A percentile compares a stretch with the other conserved stretches of the same genome.
These are phyloP conservation scores for Phoebastria nigripes DNA, from an alignment of 2,797 vertebrate genomes.

Conservation along the genomic window DNA sequence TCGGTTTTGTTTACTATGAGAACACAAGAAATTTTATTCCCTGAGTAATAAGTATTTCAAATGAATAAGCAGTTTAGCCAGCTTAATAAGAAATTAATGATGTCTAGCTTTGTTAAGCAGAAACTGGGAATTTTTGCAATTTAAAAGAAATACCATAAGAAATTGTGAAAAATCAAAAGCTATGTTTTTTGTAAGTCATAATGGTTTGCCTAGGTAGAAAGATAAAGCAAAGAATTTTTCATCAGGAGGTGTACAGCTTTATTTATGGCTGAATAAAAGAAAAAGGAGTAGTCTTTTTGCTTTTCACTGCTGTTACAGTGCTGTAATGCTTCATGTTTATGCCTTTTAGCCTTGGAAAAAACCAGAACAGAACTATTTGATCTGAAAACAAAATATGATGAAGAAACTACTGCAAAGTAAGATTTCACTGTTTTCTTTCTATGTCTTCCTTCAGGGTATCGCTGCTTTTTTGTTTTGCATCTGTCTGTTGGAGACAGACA, in stretches of 20 bases:
- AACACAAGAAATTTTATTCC: background rate
- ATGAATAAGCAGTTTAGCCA: background rate
- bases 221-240: conserved; percentile 10
- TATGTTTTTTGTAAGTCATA: background rate
- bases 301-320: background rate
- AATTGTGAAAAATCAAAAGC: background rate
- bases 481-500: background rate
- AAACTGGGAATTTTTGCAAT: background rate
- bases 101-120: background rate
- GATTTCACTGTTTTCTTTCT: conserved; percentile 59
- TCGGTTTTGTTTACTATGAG: background rate
- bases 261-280: conserved; percentile 22
- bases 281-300: background rate
- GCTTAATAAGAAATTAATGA: background rate
- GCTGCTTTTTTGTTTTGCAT: background rate
- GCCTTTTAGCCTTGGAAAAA: conserved; percentile 90
- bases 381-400: conserved; percentile 98
- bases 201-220: background rate
- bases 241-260: background rate
- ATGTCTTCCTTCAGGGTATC: background rate
- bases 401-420: conserved; percentile 98
- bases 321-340: conserved; percentile 61
- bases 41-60: background rate
- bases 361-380: conserved; percentile 98
- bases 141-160: background rate